Evolutionary conservation across 2,797 vertebrate species (phyloP).

Genomic region (Hippopotamyrus pictus): DNA sequence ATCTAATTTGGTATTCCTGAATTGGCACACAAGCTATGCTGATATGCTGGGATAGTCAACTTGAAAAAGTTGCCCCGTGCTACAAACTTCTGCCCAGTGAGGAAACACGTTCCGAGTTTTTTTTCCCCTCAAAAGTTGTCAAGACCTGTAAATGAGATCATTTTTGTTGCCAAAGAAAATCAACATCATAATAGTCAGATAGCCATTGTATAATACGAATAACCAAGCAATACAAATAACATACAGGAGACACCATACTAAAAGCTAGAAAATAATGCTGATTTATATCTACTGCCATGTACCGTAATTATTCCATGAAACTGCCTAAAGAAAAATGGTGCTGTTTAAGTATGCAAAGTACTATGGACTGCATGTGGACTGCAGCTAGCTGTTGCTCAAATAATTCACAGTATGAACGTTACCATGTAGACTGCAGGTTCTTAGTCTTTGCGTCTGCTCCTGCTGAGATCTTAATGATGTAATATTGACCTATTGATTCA

Average conservation of each 20-base stretch:
- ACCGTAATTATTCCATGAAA: neutral
- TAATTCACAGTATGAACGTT: neutral
- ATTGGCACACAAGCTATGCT: neutral
- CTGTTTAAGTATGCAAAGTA: neutral
- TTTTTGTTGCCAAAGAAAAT: neutral
- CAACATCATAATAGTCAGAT: neutral
- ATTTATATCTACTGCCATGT: neutral
- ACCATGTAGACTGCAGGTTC: neutral
- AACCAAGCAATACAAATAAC: neutral
- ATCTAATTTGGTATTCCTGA: neutral
- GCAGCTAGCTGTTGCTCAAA: neutral
- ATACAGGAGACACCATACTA: neutral
- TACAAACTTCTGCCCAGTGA: neutral
- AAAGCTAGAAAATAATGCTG: neutral
- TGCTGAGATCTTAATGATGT: neutral
- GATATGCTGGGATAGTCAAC: neutral
- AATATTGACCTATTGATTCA: neutral
- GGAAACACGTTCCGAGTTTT: neutral
- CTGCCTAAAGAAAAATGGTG: neutral
- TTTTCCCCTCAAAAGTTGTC: neutral
- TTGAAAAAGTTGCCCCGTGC: neutral
- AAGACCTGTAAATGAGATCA: neutral
- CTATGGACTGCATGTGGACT: neutral
- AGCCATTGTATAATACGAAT: neutral
- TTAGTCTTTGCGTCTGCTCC: neutral